A percentile compares a stretch with the other conserved stretches of the same genome.
Evolutionary conservation across 2,797 vertebrate genomes (phyloP).

Genomic region (Pangasius krempfi): DNA sequence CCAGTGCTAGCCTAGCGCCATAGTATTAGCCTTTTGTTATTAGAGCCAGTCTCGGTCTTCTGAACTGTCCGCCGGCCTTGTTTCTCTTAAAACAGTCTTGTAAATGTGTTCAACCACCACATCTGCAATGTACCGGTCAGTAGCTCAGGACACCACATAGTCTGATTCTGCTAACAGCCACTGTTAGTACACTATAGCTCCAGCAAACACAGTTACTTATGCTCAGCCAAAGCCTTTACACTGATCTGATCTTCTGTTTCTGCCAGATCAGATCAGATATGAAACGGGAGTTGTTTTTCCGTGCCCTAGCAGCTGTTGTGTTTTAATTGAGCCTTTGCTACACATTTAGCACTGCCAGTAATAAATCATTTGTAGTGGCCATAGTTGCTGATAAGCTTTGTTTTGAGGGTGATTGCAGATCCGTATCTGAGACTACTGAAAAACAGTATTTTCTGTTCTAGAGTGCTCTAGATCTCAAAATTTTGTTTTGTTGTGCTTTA

Average conservation of each 20-base stretch:
- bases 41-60: constrained; percentile 11
- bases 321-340: constrained; percentile 16
- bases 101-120: constrained; percentile 44
- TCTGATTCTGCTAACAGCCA: constrained; percentile 9
- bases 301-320: not conserved
- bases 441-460: not conserved
- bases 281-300: not conserved
- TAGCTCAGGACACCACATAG: not conserved
- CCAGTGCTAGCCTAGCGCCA: not conserved
- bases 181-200: constrained; percentile 14
- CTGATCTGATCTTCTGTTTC: constrained; percentile 12
- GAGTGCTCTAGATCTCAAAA: not conserved
- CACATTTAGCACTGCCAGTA: constrained; percentile 2
- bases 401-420: constrained; percentile 18
- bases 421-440: not conserved
- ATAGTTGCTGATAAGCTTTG: constrained; percentile 18
- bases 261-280: constrained; percentile 20
- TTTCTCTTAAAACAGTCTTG: constrained; percentile 42
- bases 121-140: not conserved
- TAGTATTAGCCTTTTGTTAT: not conserved
- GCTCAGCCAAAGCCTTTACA: constrained; percentile 6
- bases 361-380: constrained; percentile 16
- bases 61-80: not conserved
- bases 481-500: constrained; percentile 15
- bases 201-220: constrained; percentile 16